Conservation (phyloP, 2,113 vertebrate genomes). For the Xiphias gladius region DNA sequence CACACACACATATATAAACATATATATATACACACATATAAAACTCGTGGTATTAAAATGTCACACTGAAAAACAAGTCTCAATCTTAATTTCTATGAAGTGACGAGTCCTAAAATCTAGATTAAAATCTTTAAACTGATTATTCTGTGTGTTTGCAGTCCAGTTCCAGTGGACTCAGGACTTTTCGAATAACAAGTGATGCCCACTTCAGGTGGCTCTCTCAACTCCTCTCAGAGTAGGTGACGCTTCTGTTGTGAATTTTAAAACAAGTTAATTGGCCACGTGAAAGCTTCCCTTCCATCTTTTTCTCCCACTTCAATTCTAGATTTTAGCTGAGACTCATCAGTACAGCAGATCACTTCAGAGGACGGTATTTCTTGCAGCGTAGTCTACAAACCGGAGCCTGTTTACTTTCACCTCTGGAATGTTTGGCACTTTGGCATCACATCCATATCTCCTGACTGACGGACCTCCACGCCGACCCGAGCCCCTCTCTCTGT, state of each 20-base stretch:
- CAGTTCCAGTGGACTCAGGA: neutral
- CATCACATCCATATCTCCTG: slow-evolving; percentile 57
- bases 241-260: slow-evolving; percentile 9
- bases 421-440: slow-evolving; percentile 80
- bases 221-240: neutral
- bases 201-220: slow-evolving; percentile 19
- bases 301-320: neutral
- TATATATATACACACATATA: no score
- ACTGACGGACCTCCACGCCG: slow-evolving; percentile 36
- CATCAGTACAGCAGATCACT: neutral
- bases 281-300: slow-evolving; percentile 43
- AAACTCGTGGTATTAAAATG: neutral
- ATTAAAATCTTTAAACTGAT: neutral
- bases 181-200: neutral
- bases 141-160: neutral
- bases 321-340: neutral
- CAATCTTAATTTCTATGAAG: neutral
- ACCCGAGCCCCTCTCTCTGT: neutral
- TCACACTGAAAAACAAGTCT: neutral
- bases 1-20: no score
- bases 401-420: slow-evolving; percentile 71
- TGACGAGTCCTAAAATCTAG: neutral
- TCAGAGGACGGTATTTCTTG: neutral
- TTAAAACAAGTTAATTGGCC: slow-evolving; percentile 45
- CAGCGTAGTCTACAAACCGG: slow-evolving; percentile 20